Evolutionary conservation across 1,140 invertebrate genomes (phyloP), one percentile per base, ranked within the genome.

Genomic region (Drosophila rhopaloa): DNA sequence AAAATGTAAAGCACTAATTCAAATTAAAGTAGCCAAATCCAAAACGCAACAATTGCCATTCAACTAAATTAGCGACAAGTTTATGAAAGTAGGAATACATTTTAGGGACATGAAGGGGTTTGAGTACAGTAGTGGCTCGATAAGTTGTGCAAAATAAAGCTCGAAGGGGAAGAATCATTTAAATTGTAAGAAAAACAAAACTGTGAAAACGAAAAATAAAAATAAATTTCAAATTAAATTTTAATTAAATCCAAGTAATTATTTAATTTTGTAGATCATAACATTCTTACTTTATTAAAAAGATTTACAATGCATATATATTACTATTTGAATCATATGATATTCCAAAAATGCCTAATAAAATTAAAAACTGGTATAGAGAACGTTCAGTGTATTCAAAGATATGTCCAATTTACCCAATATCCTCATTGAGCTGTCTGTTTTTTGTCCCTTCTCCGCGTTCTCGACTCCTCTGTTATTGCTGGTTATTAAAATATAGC

Each of bases 401-500:
- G 24, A 48, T 29, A 14, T 11, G 2, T 48, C 13, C 3, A 14
- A 11, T 11, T 44, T 19, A 10, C 43, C 43, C 24, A 70, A 38
- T 70, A 41, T 56, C 47, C 53, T 41, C 75, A 81, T 82, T 79
- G 55, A 76, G 74, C 41, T 81, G 70, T 86, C 48, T 61, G 44
- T 16, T 13, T 16, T 14, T 19, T 32, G 54, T 8, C 55, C 16
- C 24, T 43, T 38, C 11, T 19, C 19, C 32, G 11, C 8, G 27
- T 40, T 47, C 40, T 53, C 10, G 35, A n/a, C 44, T 32, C n/a
- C 38, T 43, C 60, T 82, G 68, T 68, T 82, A 53, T 70, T 58
- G 51, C 74, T 47, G 65, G 57, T 81, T 81, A 77, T 86, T 86
- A 81, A 75, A 86, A 86, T 72, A 70, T 81, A 67, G 65, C 56